Percentiles rank a stretch among this genome's conserved stretches.
Conservation (phyloP, 2,888 invertebrate genomes). For the Pseudococcus jackbeardsleyi region DNA sequence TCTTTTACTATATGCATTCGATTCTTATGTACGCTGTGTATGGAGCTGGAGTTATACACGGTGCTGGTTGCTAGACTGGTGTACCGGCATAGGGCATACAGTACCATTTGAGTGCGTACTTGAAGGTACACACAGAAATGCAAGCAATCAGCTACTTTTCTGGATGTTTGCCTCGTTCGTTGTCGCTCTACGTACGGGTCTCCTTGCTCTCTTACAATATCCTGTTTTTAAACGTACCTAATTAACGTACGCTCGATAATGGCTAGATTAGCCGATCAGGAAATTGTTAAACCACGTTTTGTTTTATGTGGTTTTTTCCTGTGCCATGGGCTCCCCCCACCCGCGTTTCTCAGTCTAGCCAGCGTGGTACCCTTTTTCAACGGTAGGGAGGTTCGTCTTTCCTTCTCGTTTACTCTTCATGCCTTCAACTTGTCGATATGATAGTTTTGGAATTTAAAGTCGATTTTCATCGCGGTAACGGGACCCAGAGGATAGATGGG, state of each 20-base stretch:
- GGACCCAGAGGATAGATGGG: background rate
- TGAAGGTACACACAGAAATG: constrained; percentile 57
- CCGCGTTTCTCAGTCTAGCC: background rate
- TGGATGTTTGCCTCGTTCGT: background rate
- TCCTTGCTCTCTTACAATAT: constrained; percentile 21
- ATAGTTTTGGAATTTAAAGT: constrained; percentile 2
- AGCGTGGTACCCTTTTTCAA: background rate
- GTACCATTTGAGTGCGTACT: constrained; percentile 59
- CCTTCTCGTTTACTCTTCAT: background rate
- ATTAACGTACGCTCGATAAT: constrained; percentile 59
- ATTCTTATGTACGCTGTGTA: background rate
- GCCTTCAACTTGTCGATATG: background rate
- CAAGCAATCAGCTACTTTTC: constrained; percentile 63
- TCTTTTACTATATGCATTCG: constrained; percentile 42
- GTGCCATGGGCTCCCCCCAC: background rate
- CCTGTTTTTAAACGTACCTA: constrained; percentile 63
- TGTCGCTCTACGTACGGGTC: background rate
- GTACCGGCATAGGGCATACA: background rate
- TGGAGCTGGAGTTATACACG: background rate
- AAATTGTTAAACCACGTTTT: constrained; percentile 51
- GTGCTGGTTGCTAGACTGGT: background rate
- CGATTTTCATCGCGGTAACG: background rate
- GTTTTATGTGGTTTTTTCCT: constrained; percentile 36
- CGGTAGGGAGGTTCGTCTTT: background rate
- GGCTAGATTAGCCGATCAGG: constrained; percentile 62